Evolutionary conservation across 2,888 invertebrate species (phyloP), one percentile per base, ranked within the genome.

Genomic region (Yponomeuta cagnagella): DNA sequence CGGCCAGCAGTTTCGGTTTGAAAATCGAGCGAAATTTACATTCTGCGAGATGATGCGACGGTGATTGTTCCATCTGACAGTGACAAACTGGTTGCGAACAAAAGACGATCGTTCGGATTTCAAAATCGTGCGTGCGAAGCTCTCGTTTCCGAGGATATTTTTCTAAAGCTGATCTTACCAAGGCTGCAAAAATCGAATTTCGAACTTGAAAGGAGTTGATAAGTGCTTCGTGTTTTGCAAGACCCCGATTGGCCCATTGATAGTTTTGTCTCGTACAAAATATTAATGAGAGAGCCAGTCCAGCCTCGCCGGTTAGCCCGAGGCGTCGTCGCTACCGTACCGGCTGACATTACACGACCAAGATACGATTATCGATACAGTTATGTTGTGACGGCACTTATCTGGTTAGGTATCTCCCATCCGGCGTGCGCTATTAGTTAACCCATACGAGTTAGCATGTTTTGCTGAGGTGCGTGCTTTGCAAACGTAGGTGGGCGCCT

Each of bases 341-440:
- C 64, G 64, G 77, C 79, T 83, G 84, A 81, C 84, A 84, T 84
- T 84, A 84, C 82, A 82, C 82, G 81, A 82, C 80, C 81, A 80
- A 86, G 87, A 88, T 87, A 86, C 83, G 85, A 86, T 88, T 87
- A 86, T 83, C 82, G 88, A 84, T 86, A 86, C 89, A 84, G 87
- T 87, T 89, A 87, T 85, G 84, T 85, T 87, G 85, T 88, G 88
- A 87, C 86, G 84, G 79, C 73, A 81, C 80, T 85, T 86, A 86
- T 58, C 52, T 58, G 52, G 52, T 58, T 58, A 58, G 52, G 52
- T 58, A 58, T 86, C 87, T 85, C 77, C 75, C 81, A 81, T 82
- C 80, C 80, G 80, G 79, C 76, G 82, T 83, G 81, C 83, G 78
- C 81, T 83, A 84, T 84, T 83, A 81, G 81, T 80, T 79, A 80